phyloP scores from a whole-genome alignment of 1,140 invertebrate species.

The Ostrea edulis region DNA sequence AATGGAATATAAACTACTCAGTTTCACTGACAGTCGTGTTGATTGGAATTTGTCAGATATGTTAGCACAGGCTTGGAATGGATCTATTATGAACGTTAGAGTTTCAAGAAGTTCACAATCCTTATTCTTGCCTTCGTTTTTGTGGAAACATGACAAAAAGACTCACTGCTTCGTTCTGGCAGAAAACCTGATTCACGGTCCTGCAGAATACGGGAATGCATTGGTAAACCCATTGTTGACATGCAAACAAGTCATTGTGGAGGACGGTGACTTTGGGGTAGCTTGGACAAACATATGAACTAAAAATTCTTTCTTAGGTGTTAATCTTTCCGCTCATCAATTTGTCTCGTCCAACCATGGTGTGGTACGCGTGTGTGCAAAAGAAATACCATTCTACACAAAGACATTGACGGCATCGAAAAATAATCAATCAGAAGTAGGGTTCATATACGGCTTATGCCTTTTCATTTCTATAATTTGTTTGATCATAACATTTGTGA shows the following conservation, averaged over 20 bases:
- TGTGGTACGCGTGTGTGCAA: not conserved
- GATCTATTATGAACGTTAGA: no score
- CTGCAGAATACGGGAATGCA: not conserved
- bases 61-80: no score
- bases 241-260: constrained; percentile 22
- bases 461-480: constrained; percentile 60
- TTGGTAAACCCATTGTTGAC: not conserved
- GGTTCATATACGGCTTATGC: constrained; percentile 42
- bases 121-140: not conserved
- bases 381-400: not conserved
- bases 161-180: not conserved
- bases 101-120: not conserved
- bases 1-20: not conserved
- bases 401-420: not conserved
- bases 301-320: no score
- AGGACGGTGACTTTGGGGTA: not conserved
- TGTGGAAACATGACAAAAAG: constrained; percentile 13
- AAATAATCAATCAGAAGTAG: not conserved
- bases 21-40: not conserved
- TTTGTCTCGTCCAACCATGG: not conserved
- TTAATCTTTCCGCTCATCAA: not conserved
- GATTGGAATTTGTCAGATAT: not conserved
- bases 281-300: not conserved
- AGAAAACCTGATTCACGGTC: not conserved
- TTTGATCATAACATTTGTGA: constrained; percentile 62